A percentile compares a stretch with the other conserved stretches of the same genome.
Evolutionary conservation across 1,140 invertebrate genomes (phyloP).

Genomic region (Papilio xuthus): DNA sequence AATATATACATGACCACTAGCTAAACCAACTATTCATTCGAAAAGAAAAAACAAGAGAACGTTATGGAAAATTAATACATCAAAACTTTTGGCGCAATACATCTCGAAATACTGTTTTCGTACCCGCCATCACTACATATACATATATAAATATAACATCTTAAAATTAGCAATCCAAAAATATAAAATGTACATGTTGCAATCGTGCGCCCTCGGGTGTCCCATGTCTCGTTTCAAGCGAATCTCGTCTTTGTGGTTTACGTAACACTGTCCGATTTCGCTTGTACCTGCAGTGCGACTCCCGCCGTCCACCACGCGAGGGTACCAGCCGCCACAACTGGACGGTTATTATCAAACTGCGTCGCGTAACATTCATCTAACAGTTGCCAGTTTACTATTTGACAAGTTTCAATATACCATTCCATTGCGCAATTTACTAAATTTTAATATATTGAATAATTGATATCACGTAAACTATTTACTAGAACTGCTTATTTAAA

Average conservation of each 20-base stretch:
- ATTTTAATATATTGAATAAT: conserved; percentile 33
- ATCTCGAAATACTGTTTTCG: conserved; percentile 77
- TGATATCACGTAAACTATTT: conserved; percentile 24
- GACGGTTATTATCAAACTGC: conserved; percentile 78
- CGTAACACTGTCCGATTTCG: conserved; percentile 50
- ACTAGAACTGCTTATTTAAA: conserved; percentile 31
- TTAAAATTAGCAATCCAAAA: conserved; percentile 82
- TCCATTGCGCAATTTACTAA: conserved; percentile 35
- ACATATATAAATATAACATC: conserved; percentile 82
- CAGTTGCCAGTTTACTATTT: conserved; percentile 56
- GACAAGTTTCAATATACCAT: conserved; percentile 42
- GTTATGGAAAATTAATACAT: conserved; percentile 79
- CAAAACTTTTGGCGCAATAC: conserved; percentile 80
- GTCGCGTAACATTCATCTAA: conserved; percentile 65
- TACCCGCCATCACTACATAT: conserved; percentile 79
- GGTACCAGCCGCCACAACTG: conserved; percentile 78
- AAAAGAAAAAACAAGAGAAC: conserved; percentile 69
- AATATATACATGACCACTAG: conserved; percentile 79
- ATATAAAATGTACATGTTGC: conserved; percentile 81
- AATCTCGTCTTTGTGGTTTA: conserved; percentile 53
- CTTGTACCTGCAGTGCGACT: conserved; percentile 61
- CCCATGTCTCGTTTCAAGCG: conserved; percentile 57
- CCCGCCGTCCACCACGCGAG: conserved; percentile 68
- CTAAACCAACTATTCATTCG: conserved; percentile 77
- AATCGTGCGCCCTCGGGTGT: conserved; percentile 75